Evolutionary conservation across 2,888 invertebrate species (phyloP), one percentile per base, ranked within the genome.

Genomic region (Aradus depressus): DNA sequence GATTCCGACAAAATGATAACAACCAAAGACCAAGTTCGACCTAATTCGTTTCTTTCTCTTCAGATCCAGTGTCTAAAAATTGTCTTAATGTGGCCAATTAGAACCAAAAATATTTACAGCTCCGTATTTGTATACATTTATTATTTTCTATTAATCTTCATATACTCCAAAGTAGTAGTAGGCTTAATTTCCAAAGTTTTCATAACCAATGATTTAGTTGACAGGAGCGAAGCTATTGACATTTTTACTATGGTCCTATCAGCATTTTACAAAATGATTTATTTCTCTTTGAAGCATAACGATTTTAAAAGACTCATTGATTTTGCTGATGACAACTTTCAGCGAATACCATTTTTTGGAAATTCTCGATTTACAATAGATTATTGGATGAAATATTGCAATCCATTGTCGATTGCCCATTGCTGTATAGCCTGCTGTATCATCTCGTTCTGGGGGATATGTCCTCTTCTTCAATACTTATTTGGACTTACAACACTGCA

Each of bases 141-240:
- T n/a, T n/a, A n/a, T n/a, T n/a, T n/a, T n/a, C n/a, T n/a, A 10
- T 8, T 12, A 3, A 16, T 25, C 25, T 23, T 8, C 10, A 22
- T 42, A 19, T 42, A 42, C 14, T 21, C 25, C 8, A n/a, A 8
- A 5, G 3, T 42, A 21, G 10, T 23, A 3, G 42, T 25, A 3
- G 51, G 25, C n/a, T 22, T 54, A 22, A 18, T 51, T 6, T 3
- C 34, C 4, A 54, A 51, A 37, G 51, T 32, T 10, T 16, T 51
- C 18, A 35, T 23, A n/a, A 51, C 54, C 4, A 32, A 50, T 4
- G 44, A 54, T 28, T 31, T 54, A 12, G 51, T 54, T 21, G 54
- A 51, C 25, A 32, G 54, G 31, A 54, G 54, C 23, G 54, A 54
- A 35, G 54, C 54, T 4, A 51, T 54, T 23, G 47, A 54, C 25